Evolutionary conservation across 2,113 vertebrate genomes (phyloP).

Genomic region (Rhea pennata): DNA sequence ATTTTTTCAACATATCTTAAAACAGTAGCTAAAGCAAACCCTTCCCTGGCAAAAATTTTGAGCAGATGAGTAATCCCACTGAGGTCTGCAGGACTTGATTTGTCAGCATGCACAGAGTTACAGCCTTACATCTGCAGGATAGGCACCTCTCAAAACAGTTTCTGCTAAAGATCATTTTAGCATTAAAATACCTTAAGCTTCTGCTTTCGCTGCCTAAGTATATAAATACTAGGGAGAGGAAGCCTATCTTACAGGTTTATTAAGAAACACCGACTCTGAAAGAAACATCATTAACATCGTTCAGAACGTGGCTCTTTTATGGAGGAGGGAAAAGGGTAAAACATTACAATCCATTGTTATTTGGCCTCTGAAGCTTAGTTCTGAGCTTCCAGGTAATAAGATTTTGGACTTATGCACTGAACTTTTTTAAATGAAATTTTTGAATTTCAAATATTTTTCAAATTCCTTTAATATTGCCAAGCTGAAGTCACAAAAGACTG

Average conservation of each 20-base stretch:
- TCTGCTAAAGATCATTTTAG: background rate
- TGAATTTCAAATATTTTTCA: background rate
- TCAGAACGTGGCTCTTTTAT: background rate
- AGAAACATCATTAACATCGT: background rate
- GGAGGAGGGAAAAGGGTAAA: too few species aligned
- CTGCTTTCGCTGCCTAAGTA: background rate
- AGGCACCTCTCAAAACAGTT: background rate
- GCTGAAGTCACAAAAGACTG: background rate
- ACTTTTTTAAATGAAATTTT: background rate
- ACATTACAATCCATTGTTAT: too few species aligned
- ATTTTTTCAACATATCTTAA: background rate
- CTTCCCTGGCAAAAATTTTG: conserved; percentile 7
- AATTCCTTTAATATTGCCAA: background rate
- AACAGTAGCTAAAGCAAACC: background rate
- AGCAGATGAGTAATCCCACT: conserved; percentile 22
- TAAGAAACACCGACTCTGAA: background rate
- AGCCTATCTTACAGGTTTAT: background rate
- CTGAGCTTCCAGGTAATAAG: too few species aligned
- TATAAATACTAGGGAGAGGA: background rate
- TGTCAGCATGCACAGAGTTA: conserved; percentile 23
- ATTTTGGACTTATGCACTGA: background rate
- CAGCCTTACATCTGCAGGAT: background rate
- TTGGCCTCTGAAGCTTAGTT: too few species aligned
- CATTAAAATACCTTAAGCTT: background rate
- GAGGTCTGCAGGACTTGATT: conserved; percentile 45